Conservation (phyloP, 1,140 invertebrate genomes). For the Aphelenchoides besseyi region DNA sequence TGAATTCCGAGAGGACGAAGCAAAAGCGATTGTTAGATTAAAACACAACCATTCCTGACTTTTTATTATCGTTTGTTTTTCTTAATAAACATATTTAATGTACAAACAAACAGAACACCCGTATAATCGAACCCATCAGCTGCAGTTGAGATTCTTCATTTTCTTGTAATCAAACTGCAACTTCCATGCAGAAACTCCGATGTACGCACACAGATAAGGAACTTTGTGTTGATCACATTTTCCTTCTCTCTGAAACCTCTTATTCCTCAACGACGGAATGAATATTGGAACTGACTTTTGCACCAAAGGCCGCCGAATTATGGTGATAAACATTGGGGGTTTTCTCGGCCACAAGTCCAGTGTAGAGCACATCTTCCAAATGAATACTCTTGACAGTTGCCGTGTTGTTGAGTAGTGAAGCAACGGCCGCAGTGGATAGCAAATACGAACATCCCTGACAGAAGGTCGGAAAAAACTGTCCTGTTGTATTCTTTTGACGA, state of each 20-base stretch:
- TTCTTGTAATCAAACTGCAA: background rate
- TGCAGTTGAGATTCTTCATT: background rate
- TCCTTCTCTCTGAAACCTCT: background rate
- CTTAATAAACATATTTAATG: too few relatives aligned
- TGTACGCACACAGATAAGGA: background rate
- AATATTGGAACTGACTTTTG: background rate
- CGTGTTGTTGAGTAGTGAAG: background rate
- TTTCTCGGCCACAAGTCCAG: background rate
- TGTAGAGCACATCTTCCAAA: slow-evolving; percentile 6
- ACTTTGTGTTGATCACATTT: background rate
- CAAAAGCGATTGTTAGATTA: too few relatives aligned
- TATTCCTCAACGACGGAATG: background rate
- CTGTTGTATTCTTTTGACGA: background rate
- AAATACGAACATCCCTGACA: slow-evolving; percentile 21
- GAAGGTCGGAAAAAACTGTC: background rate
- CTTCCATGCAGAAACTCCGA: background rate
- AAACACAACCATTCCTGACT: too few relatives aligned
- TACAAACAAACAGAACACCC: too few relatives aligned
- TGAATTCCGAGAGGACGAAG: too few relatives aligned
- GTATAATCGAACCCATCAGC: too few relatives aligned
- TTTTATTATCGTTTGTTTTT: too few relatives aligned
- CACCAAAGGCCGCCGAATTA: background rate
- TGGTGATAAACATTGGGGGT: background rate
- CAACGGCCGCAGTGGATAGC: background rate
- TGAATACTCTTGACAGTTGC: background rate